Base-by-base conservation (phyloP, 2,888 invertebrate genomes). In the Trissoscelio sp. region DNA sequence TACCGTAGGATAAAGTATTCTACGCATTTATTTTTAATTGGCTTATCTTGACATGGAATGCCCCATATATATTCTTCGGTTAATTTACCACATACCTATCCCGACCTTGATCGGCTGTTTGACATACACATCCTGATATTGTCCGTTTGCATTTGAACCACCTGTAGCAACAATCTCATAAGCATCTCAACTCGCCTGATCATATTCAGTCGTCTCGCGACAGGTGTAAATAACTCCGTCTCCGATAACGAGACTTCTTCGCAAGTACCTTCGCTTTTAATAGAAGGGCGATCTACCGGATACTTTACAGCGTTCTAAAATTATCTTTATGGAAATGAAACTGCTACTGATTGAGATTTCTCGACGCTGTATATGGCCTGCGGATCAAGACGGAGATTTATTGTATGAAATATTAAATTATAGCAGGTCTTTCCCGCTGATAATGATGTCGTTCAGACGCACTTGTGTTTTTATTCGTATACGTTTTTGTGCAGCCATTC, bases 251-350 rank as follows among this genome's bases (percentile, higher is more conserved):
- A 66, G 12, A 42, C 60, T 16, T 24, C 14, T 28, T 22, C 14
- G 12, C 60, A 28, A 51, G 64, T 44, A 24, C 39, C 14, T 34
- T 18, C 48, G 39, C 53, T 39, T 67, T 57, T 37, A 46, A 69
- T 57, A 44, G 34, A 20, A 37, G 31, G 48, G 48, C 60, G 31
- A 46, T 46, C 31, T 11, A 7, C 34, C 55, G 37, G 37, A 37
- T 37, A 7, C 31, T 31, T 31, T 53, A 55, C 60, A 4, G 12
- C 46, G 46, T 48, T 58, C 39, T 48, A 48, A 58, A 58, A 42
- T 70, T 70, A 70, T 70, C 70, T 58, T 70, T 70, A 70, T 70
- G 70, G 48, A 58, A 70, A 70, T 58, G 70, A 48, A 58, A 58
- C 18, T 4, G 48, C 70, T 69, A 69, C 69, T 24, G 69, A 69